phyloP scores from a whole-genome alignment of 2,797 vertebrate genomes.

The Chaenodraco wilsoni region DNA sequence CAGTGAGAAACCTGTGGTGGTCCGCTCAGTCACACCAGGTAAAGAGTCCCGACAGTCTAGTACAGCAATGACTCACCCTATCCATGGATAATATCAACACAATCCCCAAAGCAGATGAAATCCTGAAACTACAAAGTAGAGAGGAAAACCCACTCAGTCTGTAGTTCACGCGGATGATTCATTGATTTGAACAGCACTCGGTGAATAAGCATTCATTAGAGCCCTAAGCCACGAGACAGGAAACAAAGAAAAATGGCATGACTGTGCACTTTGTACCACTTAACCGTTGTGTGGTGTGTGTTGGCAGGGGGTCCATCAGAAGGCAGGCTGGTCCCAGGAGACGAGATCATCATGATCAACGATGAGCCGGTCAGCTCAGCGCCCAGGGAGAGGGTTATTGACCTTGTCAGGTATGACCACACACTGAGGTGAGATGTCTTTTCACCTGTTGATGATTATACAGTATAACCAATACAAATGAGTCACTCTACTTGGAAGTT shows the following conservation, averaged over 20 bases:
- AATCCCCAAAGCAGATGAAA: constrained; percentile 33
- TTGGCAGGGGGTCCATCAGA: constrained; percentile 94
- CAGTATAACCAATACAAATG: not conserved
- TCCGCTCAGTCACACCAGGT: constrained; percentile 99
- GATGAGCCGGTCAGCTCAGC: constrained; percentile 95
- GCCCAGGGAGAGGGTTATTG: constrained; percentile 96
- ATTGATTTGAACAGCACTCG: constrained; percentile 55
- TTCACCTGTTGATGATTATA: constrained; percentile 30
- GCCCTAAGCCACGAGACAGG: constrained; percentile 39
- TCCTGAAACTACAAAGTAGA: constrained; percentile 24
- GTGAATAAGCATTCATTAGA: constrained; percentile 61
- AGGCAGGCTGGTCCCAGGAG: constrained; percentile 95
- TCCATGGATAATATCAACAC: constrained; percentile 34
- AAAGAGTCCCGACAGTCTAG: constrained; percentile 48
- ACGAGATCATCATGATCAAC: constrained; percentile 99
- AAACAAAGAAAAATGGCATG: constrained; percentile 24
- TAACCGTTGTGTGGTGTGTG: constrained; percentile 52
- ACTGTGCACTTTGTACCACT: constrained; percentile 32
- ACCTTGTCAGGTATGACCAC: constrained; percentile 94
- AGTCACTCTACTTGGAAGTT: not conserved
- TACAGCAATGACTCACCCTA: constrained; percentile 53
- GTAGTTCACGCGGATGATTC: constrained; percentile 58
- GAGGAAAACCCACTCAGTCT: constrained; percentile 35
- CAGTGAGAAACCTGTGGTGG: constrained; percentile 98
- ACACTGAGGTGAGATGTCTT: constrained; percentile 41